phyloP scores from a whole-genome alignment of 2,113 vertebrate genomes.

The Campylorhamphus procurvoides region DNA sequence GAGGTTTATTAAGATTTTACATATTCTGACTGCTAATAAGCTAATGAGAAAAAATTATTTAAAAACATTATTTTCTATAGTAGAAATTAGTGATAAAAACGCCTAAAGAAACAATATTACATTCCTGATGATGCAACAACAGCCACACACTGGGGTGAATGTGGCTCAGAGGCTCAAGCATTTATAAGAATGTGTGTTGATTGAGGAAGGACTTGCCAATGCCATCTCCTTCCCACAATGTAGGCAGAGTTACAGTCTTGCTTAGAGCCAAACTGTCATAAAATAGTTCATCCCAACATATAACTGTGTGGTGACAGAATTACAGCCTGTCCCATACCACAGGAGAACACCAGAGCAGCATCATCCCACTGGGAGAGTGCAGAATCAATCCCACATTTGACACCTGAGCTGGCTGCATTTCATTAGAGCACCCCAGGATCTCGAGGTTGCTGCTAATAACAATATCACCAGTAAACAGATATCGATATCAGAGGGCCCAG shows the following conservation, averaged over 20 bases:
- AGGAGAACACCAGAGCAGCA: not conserved
- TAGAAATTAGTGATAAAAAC: not conserved
- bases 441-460: not conserved
- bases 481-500: not conserved
- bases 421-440: conserved; percentile 9
- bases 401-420: conserved; percentile 33
- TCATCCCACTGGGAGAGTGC: not conserved
- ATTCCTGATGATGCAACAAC: not conserved
- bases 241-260: conserved; percentile 1
- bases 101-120: not conserved
- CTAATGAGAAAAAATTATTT: not conserved
- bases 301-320: not conserved
- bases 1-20: conserved; percentile 25
- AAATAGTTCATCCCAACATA: conserved; percentile 35
- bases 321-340: not conserved
- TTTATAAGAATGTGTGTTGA: not conserved
- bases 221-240: not conserved
- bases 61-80: not conserved
- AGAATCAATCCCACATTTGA: conserved; percentile 41
- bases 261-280: conserved; percentile 31
- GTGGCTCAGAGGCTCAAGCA: not conserved
- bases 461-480: not conserved
- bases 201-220: not conserved
- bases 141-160: not conserved
- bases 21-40: conserved; percentile 31